These are phyloP conservation scores for Scopus umbretta DNA, from an alignment of 2,113 vertebrate genomes.

Conservation along the genomic window DNA sequence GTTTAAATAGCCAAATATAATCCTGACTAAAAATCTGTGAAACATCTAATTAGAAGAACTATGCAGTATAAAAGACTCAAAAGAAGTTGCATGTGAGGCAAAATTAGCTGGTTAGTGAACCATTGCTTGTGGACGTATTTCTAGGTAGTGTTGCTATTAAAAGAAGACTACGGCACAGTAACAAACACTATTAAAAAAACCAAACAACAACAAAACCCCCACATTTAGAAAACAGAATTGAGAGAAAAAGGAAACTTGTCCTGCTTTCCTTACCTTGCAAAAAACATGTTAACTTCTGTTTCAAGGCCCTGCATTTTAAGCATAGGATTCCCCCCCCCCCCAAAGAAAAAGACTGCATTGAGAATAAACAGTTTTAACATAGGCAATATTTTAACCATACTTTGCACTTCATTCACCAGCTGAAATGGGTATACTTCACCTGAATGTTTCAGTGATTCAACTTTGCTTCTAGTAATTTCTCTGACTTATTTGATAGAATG, in stretches of 20 bases:
- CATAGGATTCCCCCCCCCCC: not conserved
- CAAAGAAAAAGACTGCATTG: not conserved
- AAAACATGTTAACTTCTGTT: rapidly evolving
- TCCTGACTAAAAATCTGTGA: not conserved
- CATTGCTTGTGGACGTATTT: not conserved
- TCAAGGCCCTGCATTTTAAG: not conserved
- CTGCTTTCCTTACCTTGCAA: not conserved
- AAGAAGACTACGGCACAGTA: not conserved
- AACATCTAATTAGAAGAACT: not conserved
- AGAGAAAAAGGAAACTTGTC: not conserved
- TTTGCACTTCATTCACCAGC: not conserved
- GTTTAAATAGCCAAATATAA: not conserved
- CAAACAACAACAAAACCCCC: not conserved
- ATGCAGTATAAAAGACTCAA: not conserved
- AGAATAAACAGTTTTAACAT: not conserved
- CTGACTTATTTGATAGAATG: not conserved
- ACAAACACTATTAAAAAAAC: not conserved
- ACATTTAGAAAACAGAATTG: not conserved
- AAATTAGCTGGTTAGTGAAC: not conserved
- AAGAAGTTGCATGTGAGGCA: not conserved
- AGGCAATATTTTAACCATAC: not conserved
- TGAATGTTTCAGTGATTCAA: not conserved
- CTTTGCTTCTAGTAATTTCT: not conserved
- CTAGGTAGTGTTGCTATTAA: not conserved
- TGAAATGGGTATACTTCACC: not conserved